Conservation (phyloP, 2,888 invertebrate species). For the Malthinus flaveolus region DNA sequence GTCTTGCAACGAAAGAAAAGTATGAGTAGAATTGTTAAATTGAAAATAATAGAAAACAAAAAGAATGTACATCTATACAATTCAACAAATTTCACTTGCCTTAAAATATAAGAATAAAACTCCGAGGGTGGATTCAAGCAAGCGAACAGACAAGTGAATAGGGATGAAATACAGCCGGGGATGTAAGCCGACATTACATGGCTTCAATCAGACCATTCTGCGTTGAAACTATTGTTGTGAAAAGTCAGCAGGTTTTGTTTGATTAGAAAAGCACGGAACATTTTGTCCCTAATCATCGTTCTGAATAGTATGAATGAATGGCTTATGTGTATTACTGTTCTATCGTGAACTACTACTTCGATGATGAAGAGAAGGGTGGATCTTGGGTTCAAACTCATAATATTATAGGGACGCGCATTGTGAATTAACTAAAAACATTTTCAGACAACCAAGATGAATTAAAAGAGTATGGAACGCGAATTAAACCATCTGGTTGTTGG, state of each 20-base stretch:
- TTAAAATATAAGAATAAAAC: conserved; percentile 24
- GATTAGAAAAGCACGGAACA: conserved; percentile 52
- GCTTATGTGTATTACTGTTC: conserved; percentile 30
- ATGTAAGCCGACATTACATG: conserved; percentile 45
- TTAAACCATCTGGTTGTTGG: conserved; percentile 19
- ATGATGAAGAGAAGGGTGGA: conserved; percentile 25
- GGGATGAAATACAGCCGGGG: conserved; percentile 33
- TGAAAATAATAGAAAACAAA: not conserved
- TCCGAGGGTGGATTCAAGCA: conserved; percentile 28
- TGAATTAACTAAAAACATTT: conserved; percentile 11
- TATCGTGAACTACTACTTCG: conserved; percentile 25
- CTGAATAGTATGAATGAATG: conserved; percentile 30
- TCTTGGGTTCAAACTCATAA: conserved; percentile 17
- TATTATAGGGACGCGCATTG: conserved; percentile 18
- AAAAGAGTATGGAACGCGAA: not conserved
- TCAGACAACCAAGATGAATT: conserved; percentile 18
- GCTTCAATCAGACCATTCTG: conserved; percentile 50
- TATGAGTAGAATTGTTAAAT: too few relatives aligned
- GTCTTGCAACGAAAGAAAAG: too few relatives aligned
- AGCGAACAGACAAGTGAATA: conserved; percentile 31
- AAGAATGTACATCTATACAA: not conserved
- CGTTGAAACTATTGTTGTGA: conserved; percentile 49
- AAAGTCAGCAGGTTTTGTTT: conserved; percentile 55
- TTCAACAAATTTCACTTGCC: conserved; percentile 25
- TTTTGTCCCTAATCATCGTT: conserved; percentile 53